A percentile compares a stretch with the other conserved stretches of the same genome.
Conservation (phyloP, 1,140 invertebrate species). For the Phortica variegata region DNA sequence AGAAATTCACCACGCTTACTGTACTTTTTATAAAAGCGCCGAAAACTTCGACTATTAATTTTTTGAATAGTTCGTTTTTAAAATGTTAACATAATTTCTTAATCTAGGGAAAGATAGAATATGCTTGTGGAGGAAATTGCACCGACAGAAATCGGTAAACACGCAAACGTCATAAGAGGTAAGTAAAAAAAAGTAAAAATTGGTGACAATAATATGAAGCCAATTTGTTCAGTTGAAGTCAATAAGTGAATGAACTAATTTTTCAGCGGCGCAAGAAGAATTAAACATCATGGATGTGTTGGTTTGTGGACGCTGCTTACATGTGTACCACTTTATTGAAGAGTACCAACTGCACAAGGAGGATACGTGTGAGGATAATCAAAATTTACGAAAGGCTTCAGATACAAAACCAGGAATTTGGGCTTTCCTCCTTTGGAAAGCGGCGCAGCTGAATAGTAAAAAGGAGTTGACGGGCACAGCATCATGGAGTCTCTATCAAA, state of each 20-base stretch:
- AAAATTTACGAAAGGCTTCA: conserved; percentile 62
- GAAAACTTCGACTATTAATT: no score
- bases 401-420: conserved; percentile 79
- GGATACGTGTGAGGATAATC: conserved; percentile 62
- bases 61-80: conserved; percentile 27
- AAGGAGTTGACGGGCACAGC: conserved; percentile 60
- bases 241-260: no score
- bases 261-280: conserved; percentile 68
- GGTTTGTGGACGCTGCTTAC: conserved; percentile 77
- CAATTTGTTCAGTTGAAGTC: no score
- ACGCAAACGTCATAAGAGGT: conserved; percentile 69
- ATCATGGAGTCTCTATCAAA: conserved; percentile 78
- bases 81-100: conserved; percentile 21
- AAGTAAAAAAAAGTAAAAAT: conserved; percentile 24
- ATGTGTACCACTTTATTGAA: conserved; percentile 76
- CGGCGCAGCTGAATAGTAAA: conserved; percentile 59
- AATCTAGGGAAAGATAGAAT: conserved; percentile 28
- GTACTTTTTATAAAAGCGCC: no score
- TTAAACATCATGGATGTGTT: conserved; percentile 73
- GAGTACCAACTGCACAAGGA: conserved; percentile 76
- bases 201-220: no score
- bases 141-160: conserved; percentile 68
- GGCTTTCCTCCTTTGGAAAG: conserved; percentile 81
- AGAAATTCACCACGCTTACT: conserved; percentile 36
- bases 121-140: conserved; percentile 59